Base-by-base conservation (phyloP, 2,113 vertebrate genomes). In the Neopipo cinnamomea region DNA sequence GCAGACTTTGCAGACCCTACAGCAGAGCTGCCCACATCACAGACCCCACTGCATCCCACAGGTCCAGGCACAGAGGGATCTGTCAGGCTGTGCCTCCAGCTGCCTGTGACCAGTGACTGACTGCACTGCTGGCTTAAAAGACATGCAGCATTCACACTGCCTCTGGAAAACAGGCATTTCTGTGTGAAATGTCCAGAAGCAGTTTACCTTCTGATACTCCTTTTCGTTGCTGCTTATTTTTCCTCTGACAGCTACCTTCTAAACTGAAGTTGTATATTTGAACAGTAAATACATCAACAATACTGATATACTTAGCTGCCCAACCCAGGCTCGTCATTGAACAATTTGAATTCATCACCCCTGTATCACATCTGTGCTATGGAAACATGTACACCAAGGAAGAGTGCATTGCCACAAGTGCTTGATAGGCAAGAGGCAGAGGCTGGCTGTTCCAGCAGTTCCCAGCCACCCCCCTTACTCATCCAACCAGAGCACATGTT, bases 41-140 rank as follows among this genome's bases (percentile, higher is more conserved):
- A 44, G 15, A 67, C 7, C 19, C 23, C 8, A 2, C n/a, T 8
- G 3, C 0, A 0, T 2, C 33, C 3, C 1, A 25, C 27, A 14
- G 20, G 44, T 16, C 25, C 23, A 1, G 1, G 35, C 49, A 53
- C 0, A 0, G 1, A 2, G 1, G 5, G 22, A 6, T 9, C 37
- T 24, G 8, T 12, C 46, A 66, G 37, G 41, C 18, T 66, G 59
- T 17, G 9, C 19, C 37, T 81, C 20, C 42, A 63, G 13, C 33
- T 6, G 1, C 2, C 37, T 52, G 19, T 20, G 31, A 70, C 44
- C 62, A 61, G 31, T 1, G 11, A 76, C 17, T 42, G 42, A n/a
- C 21, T 20, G 25, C 74, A 76, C 50, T 87, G 37, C 21, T 12
- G 2, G 18, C 71, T n/a, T 58, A 53, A 80, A 66, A 80, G 20